Evolutionary conservation across 2,113 vertebrate genomes (phyloP).

Genomic region (Spea multiplicata): DNA sequence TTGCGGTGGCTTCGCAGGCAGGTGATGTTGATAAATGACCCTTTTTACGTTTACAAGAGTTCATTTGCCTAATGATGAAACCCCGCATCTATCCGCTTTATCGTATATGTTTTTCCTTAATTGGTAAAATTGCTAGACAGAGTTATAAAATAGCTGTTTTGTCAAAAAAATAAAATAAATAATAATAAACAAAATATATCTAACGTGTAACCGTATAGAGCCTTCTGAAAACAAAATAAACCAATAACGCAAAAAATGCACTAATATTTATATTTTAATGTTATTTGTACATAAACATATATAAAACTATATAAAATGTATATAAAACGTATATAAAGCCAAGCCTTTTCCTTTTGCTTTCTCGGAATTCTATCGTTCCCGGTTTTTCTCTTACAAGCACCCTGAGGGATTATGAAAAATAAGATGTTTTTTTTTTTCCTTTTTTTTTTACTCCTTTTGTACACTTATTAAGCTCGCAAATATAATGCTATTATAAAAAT

Average conservation of each 20-base stretch:
- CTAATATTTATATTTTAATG: too few relatives aligned
- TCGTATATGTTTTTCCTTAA: too few relatives aligned
- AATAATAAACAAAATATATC: neutral
- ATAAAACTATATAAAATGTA: too few relatives aligned
- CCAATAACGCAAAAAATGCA: too few relatives aligned
- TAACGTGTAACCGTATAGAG: neutral
- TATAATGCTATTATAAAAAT: constrained; percentile 83
- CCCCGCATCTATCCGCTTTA: neutral
- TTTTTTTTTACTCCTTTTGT: constrained; percentile 61
- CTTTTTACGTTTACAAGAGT: neutral
- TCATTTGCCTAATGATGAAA: neutral
- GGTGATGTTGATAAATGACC: neutral
- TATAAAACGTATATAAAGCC: too few relatives aligned
- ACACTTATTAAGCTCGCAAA: constrained; percentile 83
- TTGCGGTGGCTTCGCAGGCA: neutral
- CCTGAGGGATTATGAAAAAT: constrained; percentile 82
- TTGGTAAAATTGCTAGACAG: too few relatives aligned
- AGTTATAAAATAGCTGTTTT: too few relatives aligned
- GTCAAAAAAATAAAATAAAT: too few relatives aligned
- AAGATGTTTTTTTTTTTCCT: constrained; percentile 64
- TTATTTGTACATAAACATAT: too few relatives aligned
- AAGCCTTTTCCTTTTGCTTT: too few relatives aligned
- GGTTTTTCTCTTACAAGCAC: constrained; percentile 67
- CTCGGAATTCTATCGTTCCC: constrained; percentile 75
- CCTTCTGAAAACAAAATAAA: neutral